phyloP scores from a whole-genome alignment of 2,113 vertebrate species.

The Actenoides lindsayi region DNA sequence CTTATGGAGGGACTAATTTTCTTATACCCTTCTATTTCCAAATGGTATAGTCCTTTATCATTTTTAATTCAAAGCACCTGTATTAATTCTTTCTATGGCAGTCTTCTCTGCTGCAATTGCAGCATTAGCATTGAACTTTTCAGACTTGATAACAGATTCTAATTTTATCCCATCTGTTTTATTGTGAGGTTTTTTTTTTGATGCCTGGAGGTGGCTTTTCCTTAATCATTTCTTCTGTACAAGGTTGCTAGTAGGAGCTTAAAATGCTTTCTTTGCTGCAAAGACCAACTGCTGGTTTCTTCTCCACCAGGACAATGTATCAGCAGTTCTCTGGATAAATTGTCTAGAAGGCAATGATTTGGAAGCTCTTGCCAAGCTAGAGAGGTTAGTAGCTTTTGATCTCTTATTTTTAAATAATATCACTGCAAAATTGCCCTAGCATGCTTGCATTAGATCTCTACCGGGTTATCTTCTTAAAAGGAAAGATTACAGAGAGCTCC shows the following conservation, averaged over 20 bases:
- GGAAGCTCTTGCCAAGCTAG: constrained; percentile 29
- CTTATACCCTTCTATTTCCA: background rate
- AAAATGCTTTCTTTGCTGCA: constrained; percentile 52
- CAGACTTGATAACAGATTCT: constrained; percentile 55
- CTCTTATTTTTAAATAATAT: constrained; percentile 15
- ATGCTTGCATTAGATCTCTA: background rate
- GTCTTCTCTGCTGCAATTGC: constrained; percentile 59
- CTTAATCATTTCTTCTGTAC: constrained; percentile 63
- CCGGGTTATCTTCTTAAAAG: background rate
- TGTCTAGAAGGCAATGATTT: constrained; percentile 63
- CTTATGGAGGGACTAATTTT: background rate
- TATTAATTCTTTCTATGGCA: constrained; percentile 48
- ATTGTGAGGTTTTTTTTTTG: constrained; percentile 21
- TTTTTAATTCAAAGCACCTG: constrained; percentile 59
- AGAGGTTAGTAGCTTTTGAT: constrained; percentile 59
- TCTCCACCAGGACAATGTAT: constrained; percentile 32
- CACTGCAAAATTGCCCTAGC: background rate
- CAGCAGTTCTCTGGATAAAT: constrained; percentile 52
- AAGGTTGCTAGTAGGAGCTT: constrained; percentile 40
- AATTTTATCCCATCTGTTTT: constrained; percentile 72
- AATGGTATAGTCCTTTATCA: constrained; percentile 25
- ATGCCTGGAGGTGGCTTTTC: constrained; percentile 53
- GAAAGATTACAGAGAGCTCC: background rate
- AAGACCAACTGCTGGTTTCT: constrained; percentile 53
- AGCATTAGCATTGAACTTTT: constrained; percentile 65